Base-by-base conservation (phyloP, 2,797 vertebrate genomes). In the Schizopygopsis pylzovi region DNA sequence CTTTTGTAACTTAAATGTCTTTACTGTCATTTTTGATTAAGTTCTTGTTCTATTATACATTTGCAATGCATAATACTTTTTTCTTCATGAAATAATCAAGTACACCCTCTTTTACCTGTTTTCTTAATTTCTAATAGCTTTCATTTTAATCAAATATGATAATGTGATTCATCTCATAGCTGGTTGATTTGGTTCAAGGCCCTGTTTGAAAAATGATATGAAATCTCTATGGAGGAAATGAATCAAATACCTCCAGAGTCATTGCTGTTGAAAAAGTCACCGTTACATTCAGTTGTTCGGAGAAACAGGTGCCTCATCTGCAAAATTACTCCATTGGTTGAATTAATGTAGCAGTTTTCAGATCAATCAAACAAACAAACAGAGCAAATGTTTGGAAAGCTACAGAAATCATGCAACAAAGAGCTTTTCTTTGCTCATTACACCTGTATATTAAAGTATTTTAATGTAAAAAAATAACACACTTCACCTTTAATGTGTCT, bases 401-500 rank as follows among this genome's bases (percentile, higher is more conserved):
- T 39, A 20, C 28, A 33, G 20, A 70, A 70, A 70, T 41, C 68
- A 70, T 22, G 5, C 43, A 9, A 41, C 39, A 61, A 61, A 79
- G 16, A 15, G 22, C 15, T 79, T 43, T 0, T 43, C 39, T 61
- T 43, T 79, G 13, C 8, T 43, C 13, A 61, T 79, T 79, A 25
- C 6, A 28, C 37, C 15, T 41, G 22, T 8, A 79, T 43, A 43
- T 79, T 43, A 45, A 25, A 79, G 37, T 11, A 61, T 79, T 37
- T 65, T 41, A 43, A 39, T 52, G 11, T 28, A 20, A 45, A 47
- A 33, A 28, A 33, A 11, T 10, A 16, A 25, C 2, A 43, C 22
- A 45, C 39, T 63, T 79, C 77, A 63, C 77, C 47, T 81, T 81
- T 54, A 52, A 81, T 28, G 52, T 18, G 28, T 63, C 25, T n/a